phyloP scores from a whole-genome alignment of 1,140 invertebrate genomes.

The Drosophila melanogaster region Release_6_plus_ISO1_MT NC_004354.4:15131501-15132000 shows the following conservation, averaged over 20 bases:
- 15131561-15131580: slow-evolving; percentile 62
- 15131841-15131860: slow-evolving; percentile 18
- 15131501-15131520: no score
- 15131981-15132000: slow-evolving; percentile 30
- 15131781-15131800: no score
- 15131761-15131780: no score
- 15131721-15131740: slow-evolving; percentile 24
- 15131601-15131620: slow-evolving; percentile 71
- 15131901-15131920: not conserved
- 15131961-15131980: slow-evolving; percentile 78
- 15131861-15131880: slow-evolving; percentile 48
- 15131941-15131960: slow-evolving; percentile 36
- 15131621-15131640: slow-evolving; percentile 67
- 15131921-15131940: slow-evolving; percentile 20
- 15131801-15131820: slow-evolving; percentile 7
- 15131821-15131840: slow-evolving; percentile 19
- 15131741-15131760: not conserved
- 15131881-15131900: slow-evolving; percentile 11
- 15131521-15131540: slow-evolving; percentile 4
- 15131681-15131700: slow-evolving; percentile 79
- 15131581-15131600: slow-evolving; percentile 72
- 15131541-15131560: slow-evolving; percentile 18
- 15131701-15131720: slow-evolving; percentile 83
- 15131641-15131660: slow-evolving; percentile 67
- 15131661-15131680: slow-evolving; percentile 69